Evolutionary conservation across 92 coral and sea anemone genomes (phyloP), one percentile per base, ranked within the genome.

Genomic region (Galaxea fascicularis): DNA sequence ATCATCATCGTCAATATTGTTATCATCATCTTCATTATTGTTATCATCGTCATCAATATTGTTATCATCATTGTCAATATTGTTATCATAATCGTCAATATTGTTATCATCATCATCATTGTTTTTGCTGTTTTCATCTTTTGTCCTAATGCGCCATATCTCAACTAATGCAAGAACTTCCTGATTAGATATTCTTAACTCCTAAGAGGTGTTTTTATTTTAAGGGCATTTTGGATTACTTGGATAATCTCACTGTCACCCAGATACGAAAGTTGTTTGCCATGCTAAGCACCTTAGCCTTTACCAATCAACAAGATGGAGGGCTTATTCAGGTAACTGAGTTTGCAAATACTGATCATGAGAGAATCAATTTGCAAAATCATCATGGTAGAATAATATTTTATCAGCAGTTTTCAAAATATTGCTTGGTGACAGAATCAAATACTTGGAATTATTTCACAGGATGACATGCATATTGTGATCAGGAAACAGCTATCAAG

Each of bases 391-490:
- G n/a, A n/a, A n/a, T n/a, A n/a, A n/a, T n/a, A n/a, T n/a, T n/a
- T n/a, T n/a, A n/a, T n/a, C n/a, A n/a, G n/a, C n/a, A n/a, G n/a
- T n/a, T n/a, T n/a, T n/a, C n/a, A n/a, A n/a, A n/a, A 49, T 15
- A 10, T 4, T 49, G 13, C 54, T 10, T 49, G 54, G 41, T 35
- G 41, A 6, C 6, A 35, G 41, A 6, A 35, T 35, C 41, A 35
- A 35, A 44, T 25, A 17, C 29, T 22, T 66, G 46, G n/a, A 10
- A 17, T 45, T 45, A 52, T 80, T 64, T 81, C 84, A 29, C 47
- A 97, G 99, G 99, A 97, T 86, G 99, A 97, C 82, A 93, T 97
- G 56, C 98, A 94, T 78, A 97, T 97, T 80, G 98, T 97, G 56
- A 97, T 97, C 68, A 92, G 98, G 66, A 97, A 97, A 80, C 99